Evolutionary conservation across 2,888 invertebrate species (phyloP).

Genomic region (Rhamphomyia laevipes): DNA sequence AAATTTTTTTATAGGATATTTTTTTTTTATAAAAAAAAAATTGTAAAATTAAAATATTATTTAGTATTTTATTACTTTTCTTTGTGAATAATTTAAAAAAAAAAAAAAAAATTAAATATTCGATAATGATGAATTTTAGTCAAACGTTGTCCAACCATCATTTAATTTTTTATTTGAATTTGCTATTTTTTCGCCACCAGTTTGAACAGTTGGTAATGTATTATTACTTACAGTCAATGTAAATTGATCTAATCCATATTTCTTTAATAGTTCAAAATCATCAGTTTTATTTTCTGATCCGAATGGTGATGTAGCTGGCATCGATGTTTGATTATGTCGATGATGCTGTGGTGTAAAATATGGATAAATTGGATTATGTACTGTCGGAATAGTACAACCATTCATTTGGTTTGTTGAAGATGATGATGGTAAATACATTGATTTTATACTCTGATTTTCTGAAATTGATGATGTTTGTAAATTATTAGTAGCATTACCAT

Average conservation of each 20-base stretch:
- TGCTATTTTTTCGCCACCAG: constrained; percentile 2
- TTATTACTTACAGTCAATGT: constrained; percentile 21
- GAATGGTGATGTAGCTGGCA: constrained; percentile 17
- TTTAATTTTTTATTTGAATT: constrained; percentile 13
- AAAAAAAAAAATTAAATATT: too few species aligned
- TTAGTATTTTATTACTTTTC: too few species aligned
- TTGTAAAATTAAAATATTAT: too few species aligned
- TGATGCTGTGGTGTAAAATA: constrained; percentile 38
- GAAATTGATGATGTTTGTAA: not conserved
- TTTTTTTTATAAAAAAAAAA: too few species aligned
- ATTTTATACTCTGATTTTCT: constrained; percentile 18
- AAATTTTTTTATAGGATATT: too few species aligned
- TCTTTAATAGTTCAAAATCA: constrained; percentile 34
- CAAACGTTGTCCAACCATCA: constrained; percentile 33
- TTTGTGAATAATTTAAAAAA: too few species aligned
- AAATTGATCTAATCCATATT: constrained; percentile 37
- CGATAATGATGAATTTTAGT: constrained; percentile 19
- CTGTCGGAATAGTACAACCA: constrained; percentile 1
- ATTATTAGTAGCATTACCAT: not conserved
- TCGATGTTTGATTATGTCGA: constrained; percentile 9
- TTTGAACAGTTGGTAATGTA: constrained; percentile 9
- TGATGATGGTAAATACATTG: constrained; percentile 17
- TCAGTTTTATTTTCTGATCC: constrained; percentile 22
- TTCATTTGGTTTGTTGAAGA: constrained; percentile 14
- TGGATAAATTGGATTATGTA: constrained; percentile 41